Base-by-base conservation (phyloP, 1,140 invertebrate species). In the Lepidotrigona ventralis region DNA sequence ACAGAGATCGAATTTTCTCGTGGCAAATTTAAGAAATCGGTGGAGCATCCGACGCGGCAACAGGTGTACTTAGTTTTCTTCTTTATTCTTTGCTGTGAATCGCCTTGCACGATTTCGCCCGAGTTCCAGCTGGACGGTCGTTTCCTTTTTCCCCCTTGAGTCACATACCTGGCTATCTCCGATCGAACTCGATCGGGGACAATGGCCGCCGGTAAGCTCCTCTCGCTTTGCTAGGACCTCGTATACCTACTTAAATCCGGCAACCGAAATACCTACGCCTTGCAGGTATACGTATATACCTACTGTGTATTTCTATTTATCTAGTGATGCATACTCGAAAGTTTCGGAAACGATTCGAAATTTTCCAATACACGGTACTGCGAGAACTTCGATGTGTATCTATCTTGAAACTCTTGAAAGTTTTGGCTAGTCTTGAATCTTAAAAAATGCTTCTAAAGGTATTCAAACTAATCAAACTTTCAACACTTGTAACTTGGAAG, bases 81-180 rank as follows among this genome's bases (percentile, higher is more conserved):
- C 81, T 88, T 88, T 88, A 88, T 86, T 80, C 84, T 51, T 88
- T 85, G 73, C 88, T 88, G 86, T 87, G 86, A 86, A 85, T 86
- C 74, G 77, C 71, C 77, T 88, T 88, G 84, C 86, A 82, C 69
- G 86, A 88, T 76, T 78, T 83, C 80, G 73, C 72, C 84, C 69
- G 86, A 77, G 80, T 88, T 88, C 87, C 87, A 88, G 85, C 80
- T 88, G 86, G 80, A 78, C 86, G 84, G 46, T 79, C 77, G 73
- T 88, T 88, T 85, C 86, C 80, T 85, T 87, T 87, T 85, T 71
- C 83, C 79, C 76, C 81, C 56, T 78, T 76, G 73, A 86, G 80
- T 88, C 74, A 73, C 86, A 88, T 88, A 88, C 86, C 84, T 88
- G 73, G 64, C 83, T 81, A 87, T 87, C 86, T 83, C 83, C 56